A percentile compares a stretch with the other conserved stretches of the same genome.
Evolutionary conservation across 1,140 invertebrate genomes (phyloP).

Genomic region (Subanguina moxae): DNA sequence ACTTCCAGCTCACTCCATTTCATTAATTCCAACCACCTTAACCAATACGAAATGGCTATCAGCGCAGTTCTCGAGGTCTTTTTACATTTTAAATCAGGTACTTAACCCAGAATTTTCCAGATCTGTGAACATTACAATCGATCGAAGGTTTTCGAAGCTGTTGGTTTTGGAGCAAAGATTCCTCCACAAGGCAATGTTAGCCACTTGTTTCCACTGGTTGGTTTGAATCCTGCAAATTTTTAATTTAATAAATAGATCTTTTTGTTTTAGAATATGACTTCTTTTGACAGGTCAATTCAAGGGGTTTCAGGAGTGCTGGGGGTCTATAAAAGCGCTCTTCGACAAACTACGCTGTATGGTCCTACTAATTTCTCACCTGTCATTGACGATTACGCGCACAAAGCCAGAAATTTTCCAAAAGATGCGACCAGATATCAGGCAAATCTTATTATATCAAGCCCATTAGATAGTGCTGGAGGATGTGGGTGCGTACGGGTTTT

Average conservation of each 20-base stretch:
- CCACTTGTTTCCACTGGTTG: constrained; percentile 47
- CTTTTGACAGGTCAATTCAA: constrained; percentile 63
- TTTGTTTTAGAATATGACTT: constrained; percentile 22
- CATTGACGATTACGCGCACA: constrained; percentile 64
- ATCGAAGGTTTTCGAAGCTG: constrained; percentile 51
- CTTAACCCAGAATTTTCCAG: constrained; percentile 40
- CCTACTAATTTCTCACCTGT: constrained; percentile 69
- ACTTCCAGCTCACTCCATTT: constrained; percentile 66
- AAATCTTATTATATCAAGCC: neutral
- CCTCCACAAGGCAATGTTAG: constrained; percentile 31
- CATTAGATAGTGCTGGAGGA: too few species aligned
- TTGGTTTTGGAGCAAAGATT: constrained; percentile 52
- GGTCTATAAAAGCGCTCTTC: constrained; percentile 61
- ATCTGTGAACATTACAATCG: constrained; percentile 69
- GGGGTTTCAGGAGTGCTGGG: constrained; percentile 61
- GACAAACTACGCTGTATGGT: constrained; percentile 66
- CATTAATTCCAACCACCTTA: constrained; percentile 61
- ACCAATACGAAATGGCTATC: constrained; percentile 65
- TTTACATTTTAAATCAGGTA: constrained; percentile 57
- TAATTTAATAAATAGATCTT: neutral
- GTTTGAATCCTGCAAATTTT: constrained; percentile 5
- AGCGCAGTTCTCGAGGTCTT: constrained; percentile 16
- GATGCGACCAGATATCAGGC: constrained; percentile 62
- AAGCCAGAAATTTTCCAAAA: constrained; percentile 59
- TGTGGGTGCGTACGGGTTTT: too few species aligned